These are phyloP conservation scores for Branchipolynoe longqiensis DNA, from an alignment of 2,888 invertebrate genomes.

Conservation along the genomic window DNA sequence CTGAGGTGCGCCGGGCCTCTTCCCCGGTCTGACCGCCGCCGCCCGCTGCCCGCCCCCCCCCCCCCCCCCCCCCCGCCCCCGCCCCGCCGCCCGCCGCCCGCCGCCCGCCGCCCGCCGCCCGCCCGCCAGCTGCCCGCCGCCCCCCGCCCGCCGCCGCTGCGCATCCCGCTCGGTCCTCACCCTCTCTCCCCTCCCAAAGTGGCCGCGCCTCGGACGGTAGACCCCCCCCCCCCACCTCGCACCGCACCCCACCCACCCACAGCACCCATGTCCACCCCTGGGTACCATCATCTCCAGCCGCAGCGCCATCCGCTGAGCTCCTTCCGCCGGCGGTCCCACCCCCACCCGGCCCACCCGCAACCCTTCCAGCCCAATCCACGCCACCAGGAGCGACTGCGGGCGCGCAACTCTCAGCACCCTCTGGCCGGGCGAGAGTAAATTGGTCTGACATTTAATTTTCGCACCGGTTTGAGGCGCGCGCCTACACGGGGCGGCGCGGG, in stretches of 20 bases:
- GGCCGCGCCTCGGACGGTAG: too few species aligned
- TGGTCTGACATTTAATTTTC: slow-evolving; percentile 49
- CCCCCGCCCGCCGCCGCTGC: neutral
- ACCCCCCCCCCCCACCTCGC: neutral
- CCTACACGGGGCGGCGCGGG: slow-evolving; percentile 11
- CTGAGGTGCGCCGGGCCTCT: neutral
- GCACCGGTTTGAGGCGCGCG: slow-evolving; percentile 29
- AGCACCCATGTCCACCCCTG: neutral
- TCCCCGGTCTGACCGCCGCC: neutral
- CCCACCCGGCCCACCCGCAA: neutral
- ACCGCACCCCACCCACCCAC: neutral
- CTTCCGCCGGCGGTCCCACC: neutral
- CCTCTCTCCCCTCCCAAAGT: neutral
- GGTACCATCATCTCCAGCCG: neutral
- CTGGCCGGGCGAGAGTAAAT: slow-evolving; percentile 19
- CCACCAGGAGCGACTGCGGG: neutral
- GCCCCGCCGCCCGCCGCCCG: neutral
- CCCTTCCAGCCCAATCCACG: neutral
- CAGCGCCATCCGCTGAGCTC: neutral
- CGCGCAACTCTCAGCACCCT: slow-evolving; percentile 13
- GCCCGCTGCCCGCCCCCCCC: neutral
- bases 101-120: neutral
- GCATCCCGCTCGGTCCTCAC: too few species aligned
- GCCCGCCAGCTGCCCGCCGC: neutral
- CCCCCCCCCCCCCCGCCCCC: neutral